phyloP scores from a whole-genome alignment of 2,113 vertebrate species.

The Oceanodroma tethys region DNA sequence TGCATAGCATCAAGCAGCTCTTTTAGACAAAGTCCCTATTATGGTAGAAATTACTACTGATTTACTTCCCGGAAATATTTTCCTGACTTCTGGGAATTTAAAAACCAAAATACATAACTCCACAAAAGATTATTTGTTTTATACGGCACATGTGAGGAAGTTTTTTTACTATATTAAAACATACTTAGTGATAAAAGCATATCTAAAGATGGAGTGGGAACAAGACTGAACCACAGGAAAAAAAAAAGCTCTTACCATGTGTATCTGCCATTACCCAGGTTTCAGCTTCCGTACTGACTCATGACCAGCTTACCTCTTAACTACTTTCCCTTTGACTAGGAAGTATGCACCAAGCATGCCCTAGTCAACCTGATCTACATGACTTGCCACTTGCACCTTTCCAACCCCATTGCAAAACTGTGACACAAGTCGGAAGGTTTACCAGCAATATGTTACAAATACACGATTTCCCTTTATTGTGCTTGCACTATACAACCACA shows the following conservation, averaged over 20 bases:
- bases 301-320: not conserved
- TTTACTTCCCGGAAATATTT: not conserved
- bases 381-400: not conserved
- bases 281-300: not conserved
- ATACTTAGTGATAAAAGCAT: not conserved
- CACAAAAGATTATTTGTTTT: not conserved
- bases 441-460: not conserved
- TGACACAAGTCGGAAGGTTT: accelerated
- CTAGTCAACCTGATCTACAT: not conserved
- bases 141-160: not conserved
- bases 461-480: not conserved
- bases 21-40: not conserved
- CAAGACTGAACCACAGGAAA: not conserved
- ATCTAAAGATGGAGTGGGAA: not conserved
- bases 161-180: not conserved
- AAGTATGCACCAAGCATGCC: not conserved
- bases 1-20: not conserved
- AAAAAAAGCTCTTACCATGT: not conserved
- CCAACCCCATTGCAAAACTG: not conserved
- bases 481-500: not conserved
- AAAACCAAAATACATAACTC: not conserved
- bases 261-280: not conserved
- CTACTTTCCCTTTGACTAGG: not conserved
- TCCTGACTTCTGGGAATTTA: not conserved
- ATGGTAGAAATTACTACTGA: not conserved